Evolutionary conservation across 1,140 invertebrate genomes (phyloP), one percentile per base, ranked within the genome.

Genomic region (Dendrolimus kikuchii): DNA sequence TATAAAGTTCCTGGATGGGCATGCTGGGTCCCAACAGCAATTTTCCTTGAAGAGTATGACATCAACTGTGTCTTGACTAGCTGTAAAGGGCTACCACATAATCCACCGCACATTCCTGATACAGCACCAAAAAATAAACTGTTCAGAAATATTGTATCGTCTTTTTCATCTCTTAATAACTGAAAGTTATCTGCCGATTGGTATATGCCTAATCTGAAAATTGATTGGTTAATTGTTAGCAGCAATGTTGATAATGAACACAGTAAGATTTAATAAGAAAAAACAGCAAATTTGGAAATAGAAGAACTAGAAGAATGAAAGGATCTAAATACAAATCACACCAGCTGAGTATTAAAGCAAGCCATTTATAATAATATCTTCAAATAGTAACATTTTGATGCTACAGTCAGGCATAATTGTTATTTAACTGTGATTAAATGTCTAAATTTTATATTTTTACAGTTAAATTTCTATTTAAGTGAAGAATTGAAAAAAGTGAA

Each of bases 51-150:
- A 2, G 93, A 92, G 68, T 94, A 92, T 0, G 95, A 92, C 87
- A 98, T 97, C 5, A 98, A 82, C 72, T 98, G 96, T 0, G 95
- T 97, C 87, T 98, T 98, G 5, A 98, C 89, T 83, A 98, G 77
- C 72, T 95, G 96, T 9, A 97, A 89, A 0, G 95, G 96, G 82
- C 95, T 88, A 0, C 87, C 87, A 40, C 81, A 76, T 8, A 83
- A 64, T 0, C 74, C 87, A 9, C 85, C 86, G 38, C 68, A 64
- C 67, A 82, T 79, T 5, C 87, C 86, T 9, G 86, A 66, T n/a
- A 88, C 46, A 1, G 71, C 77, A 0, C 87, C 87, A 64, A 85
- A 81, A 40, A 85, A 67, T 36, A 88, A 53, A 65, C 87, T 87
- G 37, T 85, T 87, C 0, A 70, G n/a, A 39, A 87, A 74, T 45